phyloP scores from a whole-genome alignment of 2,888 invertebrate species.

The Apantesis nais region DNA sequence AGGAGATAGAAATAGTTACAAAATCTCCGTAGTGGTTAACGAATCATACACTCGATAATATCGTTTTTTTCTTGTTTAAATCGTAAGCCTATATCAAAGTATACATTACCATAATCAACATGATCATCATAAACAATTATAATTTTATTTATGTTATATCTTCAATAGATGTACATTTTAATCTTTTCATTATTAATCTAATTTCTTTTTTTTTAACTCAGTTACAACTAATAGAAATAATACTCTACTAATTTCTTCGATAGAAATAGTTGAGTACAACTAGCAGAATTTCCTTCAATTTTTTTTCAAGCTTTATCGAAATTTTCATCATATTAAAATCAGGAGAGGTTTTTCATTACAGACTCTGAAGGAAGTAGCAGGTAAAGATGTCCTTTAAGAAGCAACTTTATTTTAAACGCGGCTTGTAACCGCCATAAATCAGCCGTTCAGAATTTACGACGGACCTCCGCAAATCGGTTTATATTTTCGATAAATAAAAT shows the following conservation, averaged over 20 bases:
- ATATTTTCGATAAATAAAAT: conserved; percentile 86
- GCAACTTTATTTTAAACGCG: conserved; percentile 80
- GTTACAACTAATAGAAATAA: not conserved
- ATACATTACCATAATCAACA: no score
- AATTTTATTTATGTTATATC: no score
- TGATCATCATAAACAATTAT: no score
- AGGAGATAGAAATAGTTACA: no score
- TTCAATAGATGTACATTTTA: no score
- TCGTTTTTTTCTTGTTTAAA: no score
- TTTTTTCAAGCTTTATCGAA: not conserved
- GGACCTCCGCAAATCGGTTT: conserved; percentile 85
- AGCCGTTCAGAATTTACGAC: conserved; percentile 82
- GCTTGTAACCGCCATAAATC: conserved; percentile 83
- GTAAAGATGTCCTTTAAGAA: conserved; percentile 74
- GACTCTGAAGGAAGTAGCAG: conserved; percentile 54
- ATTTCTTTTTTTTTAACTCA: not conserved
- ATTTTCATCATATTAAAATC: conserved; percentile 11
- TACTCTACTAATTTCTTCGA: not conserved
- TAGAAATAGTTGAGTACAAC: not conserved
- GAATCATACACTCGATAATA: no score
- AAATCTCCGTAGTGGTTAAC: no score
- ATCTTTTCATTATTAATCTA: no score
- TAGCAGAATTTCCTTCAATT: not conserved
- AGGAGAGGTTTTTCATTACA: conserved; percentile 22
- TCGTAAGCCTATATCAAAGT: no score